Base-by-base conservation (phyloP, 2,888 invertebrate species). In the Pseudanteris insignis region DNA sequence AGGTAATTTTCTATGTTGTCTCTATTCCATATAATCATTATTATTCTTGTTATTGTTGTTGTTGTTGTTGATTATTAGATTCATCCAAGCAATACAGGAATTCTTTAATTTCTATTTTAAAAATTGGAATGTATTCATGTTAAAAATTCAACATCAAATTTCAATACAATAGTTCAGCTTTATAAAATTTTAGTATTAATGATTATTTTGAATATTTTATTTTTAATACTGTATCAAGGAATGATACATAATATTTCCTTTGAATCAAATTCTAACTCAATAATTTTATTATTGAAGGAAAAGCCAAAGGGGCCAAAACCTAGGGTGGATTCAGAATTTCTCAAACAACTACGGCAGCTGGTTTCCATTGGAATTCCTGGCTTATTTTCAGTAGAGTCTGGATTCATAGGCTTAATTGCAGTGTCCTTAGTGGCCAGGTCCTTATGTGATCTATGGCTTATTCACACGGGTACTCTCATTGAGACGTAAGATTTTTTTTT, bases 391-490 rank as follows among this genome's bases (percentile, higher is more conserved):
- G 82, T 88, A 51, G 96, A 96, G 81, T 84, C 86, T 64, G 90
- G 88, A 2, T 86, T 89, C 62, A 83, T 93, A 73, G 62, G 85
- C 7, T 78, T 93, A 13, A 88, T 94, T 4, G 97, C 96, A 0
- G 76, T 83, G 2, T 88, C 94, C 2, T 83, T 99, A 29, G 85
- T 96, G 12, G 88, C 92, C 1, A 85, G 97, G 67, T 96, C 98
- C 0, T 85, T 95, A 67, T 96, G 96, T 75, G 99, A 99, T 81
- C 86, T 99, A 43, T 99, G 96, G 96, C 89, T 98, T 84, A 99
- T 99, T 69, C 91, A 93, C 74, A 94, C 92, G 77, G 92, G 93
- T 7, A 98, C 98, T 1, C 85, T 91, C 47, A 88, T 98, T 69
- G 98, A 98, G 84, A 93, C 92, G 91, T 89, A 78, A 82, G 82